Evolutionary conservation across 2,888 invertebrate species (phyloP).

Genomic region (Argyresthia albistria): DNA sequence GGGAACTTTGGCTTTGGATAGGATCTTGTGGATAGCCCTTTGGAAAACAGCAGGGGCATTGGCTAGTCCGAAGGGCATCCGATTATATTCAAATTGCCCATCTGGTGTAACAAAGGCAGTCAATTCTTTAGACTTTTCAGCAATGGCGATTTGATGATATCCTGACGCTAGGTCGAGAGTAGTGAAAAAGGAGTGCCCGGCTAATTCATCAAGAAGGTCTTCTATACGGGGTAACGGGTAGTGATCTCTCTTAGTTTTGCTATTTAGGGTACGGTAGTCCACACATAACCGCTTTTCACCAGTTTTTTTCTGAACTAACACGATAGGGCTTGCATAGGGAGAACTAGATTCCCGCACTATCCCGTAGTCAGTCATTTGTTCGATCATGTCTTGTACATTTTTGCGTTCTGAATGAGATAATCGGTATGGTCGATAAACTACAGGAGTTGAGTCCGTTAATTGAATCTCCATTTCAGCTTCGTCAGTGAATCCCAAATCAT

Average conservation of each 20-base stretch:
- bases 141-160: slow-evolving; percentile 25
- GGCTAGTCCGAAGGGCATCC: too few species aligned
- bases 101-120: slow-evolving; percentile 25
- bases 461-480: slow-evolving; percentile 6
- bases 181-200: not conserved
- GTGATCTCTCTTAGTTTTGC: slow-evolving; percentile 8
- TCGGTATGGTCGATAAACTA: slow-evolving; percentile 8
- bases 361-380: not conserved
- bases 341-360: not conserved
- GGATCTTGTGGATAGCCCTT: slow-evolving; percentile 6
- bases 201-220: not conserved
- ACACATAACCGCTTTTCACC: slow-evolving; percentile 6
- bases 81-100: slow-evolving; percentile 19
- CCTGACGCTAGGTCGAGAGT: too few species aligned
- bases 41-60: slow-evolving; percentile 14
- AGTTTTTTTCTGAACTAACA: slow-evolving; percentile 2
- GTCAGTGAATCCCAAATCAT: slow-evolving; percentile 4
- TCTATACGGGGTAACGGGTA: slow-evolving; percentile 1
- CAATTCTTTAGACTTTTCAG: slow-evolving; percentile 21
- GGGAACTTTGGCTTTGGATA: not conserved
- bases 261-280: slow-evolving; percentile 12
- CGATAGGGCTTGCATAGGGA: slow-evolving; percentile 1
- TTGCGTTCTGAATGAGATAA: slow-evolving; percentile 2
- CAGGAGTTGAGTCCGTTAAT: slow-evolving; percentile 2
- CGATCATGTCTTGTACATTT: not conserved